A percentile compares a stretch with the other conserved stretches of the same genome.
Evolutionary conservation across 2,797 vertebrate genomes (phyloP).

Genomic region (Uromys caudimaculatus): DNA sequence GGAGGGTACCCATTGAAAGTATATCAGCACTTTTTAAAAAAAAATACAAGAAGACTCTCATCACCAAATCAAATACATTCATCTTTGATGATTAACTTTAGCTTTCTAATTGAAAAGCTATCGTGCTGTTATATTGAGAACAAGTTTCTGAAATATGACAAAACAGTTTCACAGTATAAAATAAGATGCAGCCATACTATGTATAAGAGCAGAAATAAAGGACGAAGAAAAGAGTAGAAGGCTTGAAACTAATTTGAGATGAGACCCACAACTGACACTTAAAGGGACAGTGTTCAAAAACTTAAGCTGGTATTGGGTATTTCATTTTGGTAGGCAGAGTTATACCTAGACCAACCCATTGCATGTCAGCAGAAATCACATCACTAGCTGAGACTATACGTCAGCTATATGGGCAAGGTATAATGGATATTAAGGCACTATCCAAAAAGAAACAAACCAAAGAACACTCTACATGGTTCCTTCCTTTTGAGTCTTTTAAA

Average conservation of each 20-base stretch:
- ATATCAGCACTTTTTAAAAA: not conserved
- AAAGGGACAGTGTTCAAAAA: not conserved
- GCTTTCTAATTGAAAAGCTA: conserved; percentile 27
- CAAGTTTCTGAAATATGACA: not conserved
- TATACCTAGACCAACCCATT: not conserved
- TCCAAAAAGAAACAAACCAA: conserved; percentile 26
- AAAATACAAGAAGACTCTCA: not conserved
- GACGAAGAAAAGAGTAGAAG: conserved; percentile 36
- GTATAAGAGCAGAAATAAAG: conserved; percentile 50
- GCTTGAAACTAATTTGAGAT: conserved; percentile 46
- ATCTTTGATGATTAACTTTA: not conserved
- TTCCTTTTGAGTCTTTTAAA: conserved; percentile 31
- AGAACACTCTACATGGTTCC: not conserved
- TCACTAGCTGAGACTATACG: not conserved
- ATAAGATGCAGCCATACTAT: conserved; percentile 4
- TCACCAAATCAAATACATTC: not conserved
- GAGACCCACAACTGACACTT: conserved; percentile 41
- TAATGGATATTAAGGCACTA: not conserved
- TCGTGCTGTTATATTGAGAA: not conserved
- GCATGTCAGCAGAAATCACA: not conserved
- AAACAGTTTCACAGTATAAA: not conserved
- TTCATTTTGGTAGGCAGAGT: conserved; percentile 52
- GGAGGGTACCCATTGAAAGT: not conserved
- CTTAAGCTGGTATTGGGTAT: not conserved
- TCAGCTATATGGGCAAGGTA: not conserved